These are phyloP conservation scores for Brachypteracias leptosomus DNA, from an alignment of 2,113 vertebrate genomes.

Conservation along the genomic window DNA sequence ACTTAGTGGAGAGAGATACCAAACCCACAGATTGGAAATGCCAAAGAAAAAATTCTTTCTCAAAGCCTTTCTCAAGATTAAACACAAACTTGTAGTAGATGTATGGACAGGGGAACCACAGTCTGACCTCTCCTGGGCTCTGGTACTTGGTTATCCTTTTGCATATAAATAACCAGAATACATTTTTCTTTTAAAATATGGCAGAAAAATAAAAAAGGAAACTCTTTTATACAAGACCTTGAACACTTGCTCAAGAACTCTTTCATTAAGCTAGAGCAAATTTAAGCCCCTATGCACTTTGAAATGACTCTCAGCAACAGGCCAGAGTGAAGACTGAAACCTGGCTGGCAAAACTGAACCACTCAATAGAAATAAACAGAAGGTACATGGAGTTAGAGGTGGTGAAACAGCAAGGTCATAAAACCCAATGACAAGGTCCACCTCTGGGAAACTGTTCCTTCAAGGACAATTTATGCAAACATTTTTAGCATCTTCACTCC, in stretches of 20 bases:
- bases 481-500: background rate
- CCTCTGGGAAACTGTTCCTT: background rate
- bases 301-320: background rate
- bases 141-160: background rate
- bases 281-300: background rate
- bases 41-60: background rate
- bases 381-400: background rate
- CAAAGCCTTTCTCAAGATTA: background rate
- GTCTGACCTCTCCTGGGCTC: background rate
- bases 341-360: background rate
- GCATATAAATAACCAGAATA: background rate
- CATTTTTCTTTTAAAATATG: background rate
- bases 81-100: background rate
- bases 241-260: background rate
- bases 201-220: background rate
- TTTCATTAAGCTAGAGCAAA: background rate
- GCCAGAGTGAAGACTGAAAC: background rate
- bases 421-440: fast-evolving
- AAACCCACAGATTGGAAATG: background rate
- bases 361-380: background rate
- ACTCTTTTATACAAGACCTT: background rate
- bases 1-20: background rate
- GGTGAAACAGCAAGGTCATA: background rate
- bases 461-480: background rate
- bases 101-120: background rate